Evolutionary conservation across 1,140 invertebrate species (phyloP).

Genomic region (Archivesica marissinica): DNA sequence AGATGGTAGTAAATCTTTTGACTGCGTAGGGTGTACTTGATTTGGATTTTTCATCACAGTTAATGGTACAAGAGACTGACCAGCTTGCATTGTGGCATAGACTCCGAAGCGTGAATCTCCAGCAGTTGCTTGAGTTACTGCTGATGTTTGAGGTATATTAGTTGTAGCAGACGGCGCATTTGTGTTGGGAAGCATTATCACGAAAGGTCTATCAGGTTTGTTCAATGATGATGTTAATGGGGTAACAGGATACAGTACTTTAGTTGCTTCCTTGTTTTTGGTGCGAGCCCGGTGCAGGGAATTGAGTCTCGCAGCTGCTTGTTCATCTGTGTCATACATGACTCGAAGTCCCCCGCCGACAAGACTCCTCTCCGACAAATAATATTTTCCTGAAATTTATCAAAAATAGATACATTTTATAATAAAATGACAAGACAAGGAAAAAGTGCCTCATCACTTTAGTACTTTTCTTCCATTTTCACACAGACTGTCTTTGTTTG

Average conservation of each 20-base stretch:
- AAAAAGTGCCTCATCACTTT: too few species aligned
- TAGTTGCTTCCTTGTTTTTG: background rate
- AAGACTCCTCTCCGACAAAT: slow-evolving; percentile 36
- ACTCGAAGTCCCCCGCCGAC: background rate
- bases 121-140: background rate
- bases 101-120: too few species aligned
- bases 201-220: background rate
- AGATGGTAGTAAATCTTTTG: too few species aligned
- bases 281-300: background rate
- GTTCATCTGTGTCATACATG: slow-evolving; percentile 27
- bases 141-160: too few species aligned
- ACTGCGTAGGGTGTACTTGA: background rate
- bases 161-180: background rate
- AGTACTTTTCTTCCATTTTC: too few species aligned
- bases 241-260: background rate
- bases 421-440: too few species aligned
- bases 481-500: too few species aligned
- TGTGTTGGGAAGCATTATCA: background rate
- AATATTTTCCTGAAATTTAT: slow-evolving; percentile 30
- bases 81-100: background rate
- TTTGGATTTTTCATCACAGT: background rate
- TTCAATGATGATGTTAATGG: background rate
- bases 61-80: background rate
- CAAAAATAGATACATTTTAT: too few species aligned
- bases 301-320: background rate